A percentile compares a stretch with the other conserved stretches of the same genome.
These are phyloP conservation scores for Eurytoma adleriae DNA, from an alignment of 2,888 invertebrate genomes.

Conservation along the genomic window DNA sequence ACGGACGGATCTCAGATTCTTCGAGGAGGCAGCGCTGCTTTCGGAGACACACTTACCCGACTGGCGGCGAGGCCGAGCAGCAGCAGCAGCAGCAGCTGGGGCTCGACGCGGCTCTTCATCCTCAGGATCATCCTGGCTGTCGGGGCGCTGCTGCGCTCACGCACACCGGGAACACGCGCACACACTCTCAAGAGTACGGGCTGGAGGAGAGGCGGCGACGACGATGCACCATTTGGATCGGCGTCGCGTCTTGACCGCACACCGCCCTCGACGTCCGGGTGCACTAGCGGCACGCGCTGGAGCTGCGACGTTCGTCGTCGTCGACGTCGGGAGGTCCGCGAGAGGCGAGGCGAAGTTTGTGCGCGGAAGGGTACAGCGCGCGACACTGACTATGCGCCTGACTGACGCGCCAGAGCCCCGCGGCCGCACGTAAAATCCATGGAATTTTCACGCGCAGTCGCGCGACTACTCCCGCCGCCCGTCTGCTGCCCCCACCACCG, in stretches of 20 bases:
- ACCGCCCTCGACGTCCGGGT: background rate
- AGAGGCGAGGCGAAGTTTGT: background rate
- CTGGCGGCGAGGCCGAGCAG: constrained; percentile 15
- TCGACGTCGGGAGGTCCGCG: background rate
- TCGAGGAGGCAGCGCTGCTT: background rate
- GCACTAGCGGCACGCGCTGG: background rate
- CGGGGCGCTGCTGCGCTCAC: constrained; percentile 1
- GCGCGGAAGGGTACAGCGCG: background rate
- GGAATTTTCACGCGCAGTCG: constrained; percentile 37
- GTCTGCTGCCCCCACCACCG: background rate
- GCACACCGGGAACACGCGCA: constrained; percentile 4
- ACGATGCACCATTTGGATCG: constrained; percentile 30
- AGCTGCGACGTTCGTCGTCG: background rate
- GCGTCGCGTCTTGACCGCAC: background rate
- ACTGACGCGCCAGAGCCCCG: constrained; percentile 5
- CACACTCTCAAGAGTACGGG: constrained; percentile 21
- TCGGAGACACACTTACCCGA: constrained; percentile 11
- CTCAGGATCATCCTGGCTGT: background rate
- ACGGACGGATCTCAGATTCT: background rate
- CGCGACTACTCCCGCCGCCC: background rate
- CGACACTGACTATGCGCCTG: background rate
- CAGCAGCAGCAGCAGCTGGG: constrained; percentile 3
- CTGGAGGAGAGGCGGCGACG: background rate
- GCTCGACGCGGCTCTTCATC: background rate
- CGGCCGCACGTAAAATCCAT: constrained; percentile 37